phyloP scores from a whole-genome alignment of 2,888 invertebrate species.

The Sphecodes monilicornis region DNA sequence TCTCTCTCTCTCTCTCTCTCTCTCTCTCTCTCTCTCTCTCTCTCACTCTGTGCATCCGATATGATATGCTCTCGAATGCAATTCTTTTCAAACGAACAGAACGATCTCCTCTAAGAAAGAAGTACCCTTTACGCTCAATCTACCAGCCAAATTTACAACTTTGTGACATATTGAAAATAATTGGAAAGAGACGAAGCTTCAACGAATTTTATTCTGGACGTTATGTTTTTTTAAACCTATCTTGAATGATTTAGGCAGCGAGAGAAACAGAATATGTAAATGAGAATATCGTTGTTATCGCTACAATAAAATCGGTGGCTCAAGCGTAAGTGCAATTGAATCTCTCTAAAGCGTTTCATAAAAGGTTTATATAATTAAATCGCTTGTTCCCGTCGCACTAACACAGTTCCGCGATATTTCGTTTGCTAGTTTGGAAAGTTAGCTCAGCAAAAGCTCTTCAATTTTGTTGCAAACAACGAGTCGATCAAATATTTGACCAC shows the following conservation, averaged over 20 bases:
- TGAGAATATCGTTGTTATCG: neutral
- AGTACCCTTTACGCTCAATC: constrained; percentile 35
- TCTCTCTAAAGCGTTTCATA: neutral
- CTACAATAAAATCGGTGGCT: neutral
- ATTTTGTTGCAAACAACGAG: constrained; percentile 31
- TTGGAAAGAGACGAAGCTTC: neutral
- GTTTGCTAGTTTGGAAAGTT: neutral
- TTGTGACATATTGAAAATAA: neutral
- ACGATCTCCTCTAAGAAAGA: constrained; percentile 33
- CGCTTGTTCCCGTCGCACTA: neutral
- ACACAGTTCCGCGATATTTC: neutral
- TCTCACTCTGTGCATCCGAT: constrained; percentile 25
- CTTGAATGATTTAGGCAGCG: neutral
- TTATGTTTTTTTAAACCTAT: no score
- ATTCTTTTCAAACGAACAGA: constrained; percentile 38
- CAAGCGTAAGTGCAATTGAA: neutral
- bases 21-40: neutral
- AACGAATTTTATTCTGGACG: neutral
- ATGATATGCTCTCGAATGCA: constrained; percentile 46
- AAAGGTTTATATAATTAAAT: constrained; percentile 22
- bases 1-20: neutral
- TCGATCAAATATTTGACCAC: constrained; percentile 28
- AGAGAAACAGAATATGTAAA: neutral
- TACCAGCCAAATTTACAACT: constrained; percentile 34
- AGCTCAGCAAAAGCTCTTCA: neutral